A percentile compares a stretch with the other conserved stretches of the same genome.
Conservation (phyloP, 2,113 vertebrate genomes). For the Turdus rufiventris region DNA sequence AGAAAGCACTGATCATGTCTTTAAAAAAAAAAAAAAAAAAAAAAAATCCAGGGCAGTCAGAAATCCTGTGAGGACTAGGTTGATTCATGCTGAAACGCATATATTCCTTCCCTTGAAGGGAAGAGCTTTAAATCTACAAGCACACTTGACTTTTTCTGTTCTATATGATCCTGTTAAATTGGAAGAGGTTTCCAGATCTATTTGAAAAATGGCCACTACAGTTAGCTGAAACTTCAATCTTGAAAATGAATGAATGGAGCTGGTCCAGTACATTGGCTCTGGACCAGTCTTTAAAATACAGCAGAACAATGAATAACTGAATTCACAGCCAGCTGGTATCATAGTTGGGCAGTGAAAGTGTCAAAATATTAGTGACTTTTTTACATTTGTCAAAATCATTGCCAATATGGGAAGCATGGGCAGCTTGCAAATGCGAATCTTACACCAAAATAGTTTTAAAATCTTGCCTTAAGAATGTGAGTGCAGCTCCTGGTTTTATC, state of each 20-base stretch:
- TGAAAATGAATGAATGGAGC: conserved; percentile 86
- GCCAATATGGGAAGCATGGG: conserved; percentile 79
- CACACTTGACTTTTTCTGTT: conserved; percentile 69
- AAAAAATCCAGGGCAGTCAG: background rate
- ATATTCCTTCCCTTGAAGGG: conserved; percentile 38
- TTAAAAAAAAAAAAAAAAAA: too few species aligned
- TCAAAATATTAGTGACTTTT: conserved; percentile 89
- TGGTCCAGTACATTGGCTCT: conserved; percentile 90
- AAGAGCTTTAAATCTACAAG: conserved; percentile 48
- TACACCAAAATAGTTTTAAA: conserved; percentile 68
- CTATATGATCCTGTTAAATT: conserved; percentile 67
- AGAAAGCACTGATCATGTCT: conserved; percentile 29
- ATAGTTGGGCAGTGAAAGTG: conserved; percentile 83
- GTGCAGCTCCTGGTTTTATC: conserved; percentile 61
- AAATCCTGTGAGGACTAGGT: conserved; percentile 5
- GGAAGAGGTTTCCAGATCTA: conserved; percentile 72
- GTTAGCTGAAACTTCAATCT: conserved; percentile 79
- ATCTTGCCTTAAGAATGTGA: conserved; percentile 65
- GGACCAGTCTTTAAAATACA: conserved; percentile 94
- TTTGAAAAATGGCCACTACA: conserved; percentile 78
- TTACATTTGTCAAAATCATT: conserved; percentile 83
- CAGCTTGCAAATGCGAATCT: conserved; percentile 79
- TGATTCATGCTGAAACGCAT: conserved; percentile 43
- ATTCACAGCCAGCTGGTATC: conserved; percentile 97
- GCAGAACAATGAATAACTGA: conserved; percentile 82